Evolutionary conservation across 2,797 vertebrate species (phyloP).

Genomic region (Poliocrania exsul): DNA sequence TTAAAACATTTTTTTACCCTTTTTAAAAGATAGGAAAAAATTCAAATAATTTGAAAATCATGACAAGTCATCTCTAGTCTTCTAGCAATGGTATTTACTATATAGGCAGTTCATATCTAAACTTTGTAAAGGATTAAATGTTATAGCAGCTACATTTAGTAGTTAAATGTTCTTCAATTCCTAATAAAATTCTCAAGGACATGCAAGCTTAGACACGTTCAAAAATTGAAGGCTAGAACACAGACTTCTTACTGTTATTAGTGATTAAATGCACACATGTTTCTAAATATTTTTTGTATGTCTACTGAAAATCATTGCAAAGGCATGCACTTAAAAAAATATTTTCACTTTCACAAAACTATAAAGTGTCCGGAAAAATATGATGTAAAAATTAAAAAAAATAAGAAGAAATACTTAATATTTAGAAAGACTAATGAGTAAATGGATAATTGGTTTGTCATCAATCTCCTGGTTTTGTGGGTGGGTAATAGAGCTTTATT

Average conservation of each 20-base stretch:
- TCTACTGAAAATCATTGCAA: neutral
- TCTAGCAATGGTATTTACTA: conserved; percentile 9
- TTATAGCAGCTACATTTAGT: neutral
- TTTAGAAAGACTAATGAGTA: neutral
- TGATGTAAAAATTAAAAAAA: neutral
- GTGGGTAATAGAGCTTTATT: neutral
- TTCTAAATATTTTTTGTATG: neutral
- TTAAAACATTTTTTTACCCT: neutral
- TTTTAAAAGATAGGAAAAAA: neutral
- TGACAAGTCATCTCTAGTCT: neutral
- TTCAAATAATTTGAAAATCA: neutral
- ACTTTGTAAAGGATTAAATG: neutral
- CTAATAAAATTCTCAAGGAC: conserved; percentile 31
- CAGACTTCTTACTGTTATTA: neutral
- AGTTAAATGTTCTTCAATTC: conserved; percentile 31
- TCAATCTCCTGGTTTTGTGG: neutral
- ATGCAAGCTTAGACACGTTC: neutral
- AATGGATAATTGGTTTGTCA: neutral
- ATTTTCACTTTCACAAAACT: neutral
- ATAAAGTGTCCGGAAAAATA: conserved; percentile 1
- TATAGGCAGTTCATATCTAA: neutral
- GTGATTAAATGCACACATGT: neutral
- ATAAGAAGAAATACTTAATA: neutral
- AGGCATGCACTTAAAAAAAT: neutral
- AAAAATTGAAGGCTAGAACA: neutral